Evolutionary conservation across 2,113 vertebrate species (phyloP), one percentile per base, ranked within the genome.

Genomic region (Stigmatopora nigra): DNA sequence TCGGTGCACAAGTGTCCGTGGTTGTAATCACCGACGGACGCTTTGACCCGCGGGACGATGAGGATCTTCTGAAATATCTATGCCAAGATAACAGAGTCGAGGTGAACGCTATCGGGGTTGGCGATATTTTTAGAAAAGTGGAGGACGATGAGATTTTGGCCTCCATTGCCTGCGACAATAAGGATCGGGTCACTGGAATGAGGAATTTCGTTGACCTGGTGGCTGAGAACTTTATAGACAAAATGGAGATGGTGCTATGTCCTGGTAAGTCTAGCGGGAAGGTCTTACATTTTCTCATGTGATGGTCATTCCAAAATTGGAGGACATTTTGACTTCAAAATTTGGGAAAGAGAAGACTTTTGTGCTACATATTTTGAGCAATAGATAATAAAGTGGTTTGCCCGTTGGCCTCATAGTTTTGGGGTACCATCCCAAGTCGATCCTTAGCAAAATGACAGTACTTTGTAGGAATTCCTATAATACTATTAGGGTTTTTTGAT

Each of bases 11-110:
- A 1, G 93, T 98, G 31, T 94, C 94, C 0, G 94, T 95, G 0
- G 93, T 99, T 77, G 97, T 99, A 76, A 92, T 99, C 85, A 98
- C 96, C 0, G 97, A 99, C 0, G 97, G 97, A 0, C 95, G 97
- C 19, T 94, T 90, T 0, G 97, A 99, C 81, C 95, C 95, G 0
- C 91, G 92, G 0, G 97, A 98, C 0, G 87, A 94, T 0, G 94
- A 98, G 74, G 65, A 84, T 49, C 85, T 92, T 63, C 91, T 98
- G 0, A 78, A 70, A 1, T 92, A 91, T 6, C 92, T 99, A 6
- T 99, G 97, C 0, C 4, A 25, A 0, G 59, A 78, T 15, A 1
- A 20, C 2, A 85, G 82, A 0, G 88, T 99, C 52, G 85, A 86
- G 0, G 94, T 97, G 68, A 95, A 92, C 0, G 95, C 95, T 77